Conservation (phyloP, 2,113 vertebrate species). For the Rynchops niger region DNA sequence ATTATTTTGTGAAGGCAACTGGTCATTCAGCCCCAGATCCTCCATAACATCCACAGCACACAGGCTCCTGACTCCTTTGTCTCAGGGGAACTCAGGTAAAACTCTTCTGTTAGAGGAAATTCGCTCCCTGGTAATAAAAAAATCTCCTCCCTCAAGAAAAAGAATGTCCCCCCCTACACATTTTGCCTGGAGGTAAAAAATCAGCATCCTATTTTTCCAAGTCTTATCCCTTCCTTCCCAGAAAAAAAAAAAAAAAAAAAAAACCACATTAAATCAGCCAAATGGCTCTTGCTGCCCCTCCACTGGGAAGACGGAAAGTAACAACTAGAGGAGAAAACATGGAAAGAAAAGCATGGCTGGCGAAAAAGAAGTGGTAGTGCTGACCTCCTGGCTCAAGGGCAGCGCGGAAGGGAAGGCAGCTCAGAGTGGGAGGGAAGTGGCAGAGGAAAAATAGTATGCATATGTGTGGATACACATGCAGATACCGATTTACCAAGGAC, state of each 20-base stretch:
- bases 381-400: not conserved
- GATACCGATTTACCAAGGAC: not conserved
- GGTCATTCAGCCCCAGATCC: not conserved
- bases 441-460: not conserved
- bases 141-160: not conserved
- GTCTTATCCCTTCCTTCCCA: not conserved
- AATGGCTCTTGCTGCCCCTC: not conserved
- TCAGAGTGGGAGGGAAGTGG: not conserved
- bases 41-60: not conserved
- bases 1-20: not conserved
- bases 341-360: not conserved
- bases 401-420: not conserved
- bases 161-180: not conserved
- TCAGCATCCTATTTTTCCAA: not conserved
- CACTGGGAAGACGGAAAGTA: not conserved
- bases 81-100: not conserved
- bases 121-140: not conserved
- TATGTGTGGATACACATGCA: not conserved
- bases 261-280: not conserved
- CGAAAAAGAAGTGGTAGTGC: not conserved
- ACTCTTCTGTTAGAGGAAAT: not conserved
- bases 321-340: not conserved
- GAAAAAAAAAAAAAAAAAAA: no score
- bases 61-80: not conserved
- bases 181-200: not conserved